These are phyloP conservation scores for Stenodema calcarata DNA, from an alignment of 2,888 invertebrate genomes.

Conservation along the genomic window DNA sequence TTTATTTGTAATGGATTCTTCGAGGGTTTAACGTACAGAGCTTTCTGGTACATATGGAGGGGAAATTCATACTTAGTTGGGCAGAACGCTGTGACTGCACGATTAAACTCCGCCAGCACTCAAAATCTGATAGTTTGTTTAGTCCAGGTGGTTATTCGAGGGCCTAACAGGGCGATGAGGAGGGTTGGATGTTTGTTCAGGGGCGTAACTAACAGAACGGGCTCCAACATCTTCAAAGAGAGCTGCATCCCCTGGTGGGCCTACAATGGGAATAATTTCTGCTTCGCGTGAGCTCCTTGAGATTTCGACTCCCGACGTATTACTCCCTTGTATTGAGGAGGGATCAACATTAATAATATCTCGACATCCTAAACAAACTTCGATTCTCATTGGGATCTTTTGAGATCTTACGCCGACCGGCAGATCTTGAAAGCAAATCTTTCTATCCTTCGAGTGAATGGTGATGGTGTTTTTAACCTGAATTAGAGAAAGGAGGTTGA, in stretches of 20 bases:
- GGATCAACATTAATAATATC: not conserved
- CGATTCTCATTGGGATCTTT: not conserved
- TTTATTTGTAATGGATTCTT: too few species aligned
- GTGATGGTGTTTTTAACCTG: not conserved
- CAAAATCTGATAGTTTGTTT: not conserved
- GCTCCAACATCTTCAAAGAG: not conserved
- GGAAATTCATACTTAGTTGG: too few species aligned
- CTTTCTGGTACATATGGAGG: too few species aligned
- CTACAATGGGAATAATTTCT: not conserved
- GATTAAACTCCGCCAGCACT: not conserved
- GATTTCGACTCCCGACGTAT: not conserved
- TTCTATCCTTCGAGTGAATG: not conserved
- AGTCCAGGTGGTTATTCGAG: not conserved
- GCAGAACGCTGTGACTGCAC: not conserved
- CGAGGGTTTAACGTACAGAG: too few species aligned
- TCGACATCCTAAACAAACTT: not conserved
- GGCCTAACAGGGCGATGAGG: not conserved
- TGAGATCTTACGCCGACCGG: not conserved
- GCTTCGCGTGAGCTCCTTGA: not conserved
- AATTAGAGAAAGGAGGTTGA: not conserved
- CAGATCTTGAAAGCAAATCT: not conserved
- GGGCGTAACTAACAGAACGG: not conserved
- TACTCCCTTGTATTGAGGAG: not conserved
- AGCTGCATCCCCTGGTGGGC: not conserved
- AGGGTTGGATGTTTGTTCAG: not conserved